Conservation (phyloP, 2,113 vertebrate species). For the Stigmatopora argus region DNA sequence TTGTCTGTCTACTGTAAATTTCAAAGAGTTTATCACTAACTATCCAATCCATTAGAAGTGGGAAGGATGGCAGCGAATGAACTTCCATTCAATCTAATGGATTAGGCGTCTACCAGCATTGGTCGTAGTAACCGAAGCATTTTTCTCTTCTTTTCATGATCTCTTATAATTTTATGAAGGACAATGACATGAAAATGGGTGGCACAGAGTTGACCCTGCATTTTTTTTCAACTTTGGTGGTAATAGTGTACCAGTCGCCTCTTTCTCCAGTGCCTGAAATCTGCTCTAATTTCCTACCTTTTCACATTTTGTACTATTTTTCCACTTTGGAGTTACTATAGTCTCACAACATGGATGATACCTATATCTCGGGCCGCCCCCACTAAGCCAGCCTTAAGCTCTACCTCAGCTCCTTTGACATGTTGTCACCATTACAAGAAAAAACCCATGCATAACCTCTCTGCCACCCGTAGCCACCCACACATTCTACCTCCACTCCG, state of each 20-base stretch:
- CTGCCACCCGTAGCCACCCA: neutral
- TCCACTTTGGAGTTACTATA: neutral
- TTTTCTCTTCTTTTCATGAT: neutral
- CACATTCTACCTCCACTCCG: conserved; percentile 11
- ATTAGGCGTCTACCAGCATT: neutral
- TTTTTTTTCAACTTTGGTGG: neutral
- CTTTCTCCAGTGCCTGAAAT: neutral
- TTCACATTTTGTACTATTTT: too few species aligned
- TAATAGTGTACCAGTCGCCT: neutral
- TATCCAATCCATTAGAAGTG: too few species aligned
- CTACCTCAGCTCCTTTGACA: neutral
- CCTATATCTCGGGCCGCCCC: neutral
- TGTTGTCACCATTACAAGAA: neutral
- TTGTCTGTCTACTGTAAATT: too few species aligned
- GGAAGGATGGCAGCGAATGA: too few species aligned
- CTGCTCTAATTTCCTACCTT: too few species aligned
- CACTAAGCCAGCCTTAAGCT: neutral
- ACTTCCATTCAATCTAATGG: too few species aligned
- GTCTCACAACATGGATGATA: neutral
- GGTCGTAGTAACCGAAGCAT: neutral
- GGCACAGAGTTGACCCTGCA: too few species aligned
- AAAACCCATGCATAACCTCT: neutral
- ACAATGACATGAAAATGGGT: neutral
- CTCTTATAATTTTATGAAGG: neutral
- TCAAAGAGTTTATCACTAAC: too few species aligned